phyloP scores from a whole-genome alignment of 2,113 vertebrate species.

The Varanus komodoensis region DNA sequence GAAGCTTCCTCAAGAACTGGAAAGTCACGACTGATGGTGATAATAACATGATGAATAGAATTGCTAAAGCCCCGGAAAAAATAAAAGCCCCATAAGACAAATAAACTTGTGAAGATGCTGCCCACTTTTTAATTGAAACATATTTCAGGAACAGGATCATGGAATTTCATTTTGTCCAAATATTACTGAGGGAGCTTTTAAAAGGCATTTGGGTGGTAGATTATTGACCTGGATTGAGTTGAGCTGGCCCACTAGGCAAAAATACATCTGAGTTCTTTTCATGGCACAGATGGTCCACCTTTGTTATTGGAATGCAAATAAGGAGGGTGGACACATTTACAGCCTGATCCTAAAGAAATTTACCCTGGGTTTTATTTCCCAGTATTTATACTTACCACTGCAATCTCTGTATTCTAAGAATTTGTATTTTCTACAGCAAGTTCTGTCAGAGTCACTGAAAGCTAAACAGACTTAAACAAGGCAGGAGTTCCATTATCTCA shows the following conservation, averaged over 20 bases:
- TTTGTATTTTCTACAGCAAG: not conserved
- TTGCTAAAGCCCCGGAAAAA: conserved; percentile 56
- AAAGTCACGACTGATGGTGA: conserved; percentile 59
- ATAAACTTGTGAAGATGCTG: conserved; percentile 60
- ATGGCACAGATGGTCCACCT: not conserved
- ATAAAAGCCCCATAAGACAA: conserved; percentile 61
- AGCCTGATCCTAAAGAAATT: not conserved
- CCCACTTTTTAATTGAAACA: conserved; percentile 69
- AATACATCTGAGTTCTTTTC: not conserved
- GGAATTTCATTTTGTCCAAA: conserved; percentile 67
- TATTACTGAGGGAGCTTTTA: not conserved
- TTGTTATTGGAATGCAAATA: not conserved
- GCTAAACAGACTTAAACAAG: not conserved
- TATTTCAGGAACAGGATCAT: conserved; percentile 68
- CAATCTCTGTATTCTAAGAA: not conserved
- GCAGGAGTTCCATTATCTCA: not conserved
- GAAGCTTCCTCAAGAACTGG: conserved; percentile 45
- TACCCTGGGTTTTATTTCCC: not conserved
- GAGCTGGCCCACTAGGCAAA: not conserved
- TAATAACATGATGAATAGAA: conserved; percentile 63
- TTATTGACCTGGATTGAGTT: conserved; percentile 16
- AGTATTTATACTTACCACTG: not conserved
- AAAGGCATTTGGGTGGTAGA: not conserved
- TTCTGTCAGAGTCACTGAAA: not conserved
- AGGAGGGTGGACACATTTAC: rapidly evolving